Evolutionary conservation across 2,113 vertebrate genomes (phyloP).

Genomic region (Eudyptes chrysolophus): DNA sequence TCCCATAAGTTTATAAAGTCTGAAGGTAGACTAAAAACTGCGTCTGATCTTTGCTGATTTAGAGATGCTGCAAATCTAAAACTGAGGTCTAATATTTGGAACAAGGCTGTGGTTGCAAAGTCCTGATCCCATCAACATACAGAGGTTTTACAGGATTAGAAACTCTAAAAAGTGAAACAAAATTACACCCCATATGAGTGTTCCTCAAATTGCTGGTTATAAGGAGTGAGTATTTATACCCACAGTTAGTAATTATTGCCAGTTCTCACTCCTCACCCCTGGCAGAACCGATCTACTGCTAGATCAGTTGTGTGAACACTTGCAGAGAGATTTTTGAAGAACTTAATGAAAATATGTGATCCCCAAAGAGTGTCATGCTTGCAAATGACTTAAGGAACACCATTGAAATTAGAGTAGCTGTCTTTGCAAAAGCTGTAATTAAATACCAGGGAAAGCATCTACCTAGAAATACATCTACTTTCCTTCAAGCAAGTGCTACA

Average conservation of each 20-base stretch:
- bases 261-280: background rate
- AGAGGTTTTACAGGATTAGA: background rate
- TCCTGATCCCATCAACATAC: background rate
- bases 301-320: background rate
- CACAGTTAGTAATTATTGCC: background rate
- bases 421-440: background rate
- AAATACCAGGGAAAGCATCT: background rate
- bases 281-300: background rate
- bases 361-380: background rate
- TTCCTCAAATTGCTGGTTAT: background rate
- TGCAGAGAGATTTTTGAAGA: background rate
- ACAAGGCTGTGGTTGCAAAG: background rate
- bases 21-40: background rate
- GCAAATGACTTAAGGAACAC: background rate
- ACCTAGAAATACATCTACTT: background rate
- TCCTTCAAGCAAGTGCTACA: background rate
- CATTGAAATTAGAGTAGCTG: background rate
- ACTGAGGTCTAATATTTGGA: background rate
- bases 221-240: background rate
- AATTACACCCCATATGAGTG: background rate
- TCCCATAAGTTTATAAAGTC: background rate
- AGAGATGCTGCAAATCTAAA: background rate
- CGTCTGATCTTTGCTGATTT: background rate
- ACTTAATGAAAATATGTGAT: background rate
- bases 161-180: background rate